Percentiles rank a stretch among this genome's conserved stretches.
phyloP scores from a whole-genome alignment of 2,797 vertebrate species.

The Cossypha polioptera region DNA sequence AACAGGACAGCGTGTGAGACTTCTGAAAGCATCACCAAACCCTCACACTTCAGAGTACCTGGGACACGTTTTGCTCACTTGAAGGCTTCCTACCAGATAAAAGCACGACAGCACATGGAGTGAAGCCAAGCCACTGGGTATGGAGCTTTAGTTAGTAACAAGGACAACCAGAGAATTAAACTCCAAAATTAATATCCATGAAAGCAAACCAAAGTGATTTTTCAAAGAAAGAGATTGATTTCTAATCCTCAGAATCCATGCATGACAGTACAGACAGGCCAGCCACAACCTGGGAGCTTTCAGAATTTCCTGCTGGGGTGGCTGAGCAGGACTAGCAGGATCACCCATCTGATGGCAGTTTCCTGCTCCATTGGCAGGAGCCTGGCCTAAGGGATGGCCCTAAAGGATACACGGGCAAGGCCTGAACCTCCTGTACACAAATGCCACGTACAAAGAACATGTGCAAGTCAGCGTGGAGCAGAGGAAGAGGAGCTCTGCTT shows the following conservation, averaged over 20 bases:
- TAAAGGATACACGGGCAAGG: not conserved
- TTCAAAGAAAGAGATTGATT: not conserved
- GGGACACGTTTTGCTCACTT: not conserved
- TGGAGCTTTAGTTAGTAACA: not conserved
- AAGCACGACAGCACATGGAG: not conserved
- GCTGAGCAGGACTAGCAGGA: constrained; percentile 1
- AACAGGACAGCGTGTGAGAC: not conserved
- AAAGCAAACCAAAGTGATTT: not conserved
- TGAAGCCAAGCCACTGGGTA: not conserved
- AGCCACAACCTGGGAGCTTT: not conserved
- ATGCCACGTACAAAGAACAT: not conserved
- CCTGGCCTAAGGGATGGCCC: not conserved
- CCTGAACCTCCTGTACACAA: not conserved
- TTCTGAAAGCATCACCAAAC: not conserved
- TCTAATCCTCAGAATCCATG: not conserved
- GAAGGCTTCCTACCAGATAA: not conserved
- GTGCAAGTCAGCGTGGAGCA: not conserved
- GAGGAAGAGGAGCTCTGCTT: not conserved
- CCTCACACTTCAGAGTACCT: not conserved
- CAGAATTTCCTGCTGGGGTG: not conserved
- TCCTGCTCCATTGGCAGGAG: not conserved
- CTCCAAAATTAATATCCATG: not conserved
- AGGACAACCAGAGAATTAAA: not conserved
- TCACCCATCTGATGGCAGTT: not conserved
- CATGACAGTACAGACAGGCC: not conserved